Percentiles rank a stretch among this genome's conserved stretches.
Conservation (phyloP, 2,888 invertebrate species). For the Thymelicus lineola region DNA sequence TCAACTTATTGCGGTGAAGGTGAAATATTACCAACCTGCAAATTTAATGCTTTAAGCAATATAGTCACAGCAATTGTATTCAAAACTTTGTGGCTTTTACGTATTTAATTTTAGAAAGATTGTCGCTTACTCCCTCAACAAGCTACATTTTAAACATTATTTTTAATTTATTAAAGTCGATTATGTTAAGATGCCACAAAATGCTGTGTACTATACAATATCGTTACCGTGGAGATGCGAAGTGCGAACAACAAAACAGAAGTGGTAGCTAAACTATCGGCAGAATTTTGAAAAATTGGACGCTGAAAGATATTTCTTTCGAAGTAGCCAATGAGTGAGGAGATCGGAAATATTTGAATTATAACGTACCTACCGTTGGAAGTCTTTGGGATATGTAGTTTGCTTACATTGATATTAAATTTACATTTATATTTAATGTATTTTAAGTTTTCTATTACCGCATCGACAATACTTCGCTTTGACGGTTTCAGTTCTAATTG, state of each 20-base stretch:
- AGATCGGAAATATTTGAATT: constrained; percentile 16
- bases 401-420: background rate
- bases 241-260: constrained; percentile 67
- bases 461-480: background rate
- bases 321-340: constrained; percentile 31
- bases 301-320: constrained; percentile 34
- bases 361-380: constrained; percentile 30
- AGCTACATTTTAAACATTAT: constrained; percentile 67
- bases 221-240: constrained; percentile 68
- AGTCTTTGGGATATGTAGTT: constrained; percentile 26
- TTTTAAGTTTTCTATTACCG: no score
- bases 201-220: constrained; percentile 72
- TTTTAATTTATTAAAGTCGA: constrained; percentile 54
- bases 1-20: constrained; percentile 10
- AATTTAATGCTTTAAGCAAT: background rate
- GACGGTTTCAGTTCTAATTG: constrained; percentile 3
- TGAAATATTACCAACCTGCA: constrained; percentile 1
- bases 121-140: constrained; percentile 78
- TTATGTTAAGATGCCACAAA: constrained; percentile 67
- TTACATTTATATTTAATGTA: background rate
- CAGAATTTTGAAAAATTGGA: constrained; percentile 34
- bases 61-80: background rate
- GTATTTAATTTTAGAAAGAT: background rate
- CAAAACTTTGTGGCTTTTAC: constrained; percentile 6
- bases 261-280: constrained; percentile 30